Base-by-base conservation (phyloP, 2,113 vertebrate species). In the Gulo gulo region DNA sequence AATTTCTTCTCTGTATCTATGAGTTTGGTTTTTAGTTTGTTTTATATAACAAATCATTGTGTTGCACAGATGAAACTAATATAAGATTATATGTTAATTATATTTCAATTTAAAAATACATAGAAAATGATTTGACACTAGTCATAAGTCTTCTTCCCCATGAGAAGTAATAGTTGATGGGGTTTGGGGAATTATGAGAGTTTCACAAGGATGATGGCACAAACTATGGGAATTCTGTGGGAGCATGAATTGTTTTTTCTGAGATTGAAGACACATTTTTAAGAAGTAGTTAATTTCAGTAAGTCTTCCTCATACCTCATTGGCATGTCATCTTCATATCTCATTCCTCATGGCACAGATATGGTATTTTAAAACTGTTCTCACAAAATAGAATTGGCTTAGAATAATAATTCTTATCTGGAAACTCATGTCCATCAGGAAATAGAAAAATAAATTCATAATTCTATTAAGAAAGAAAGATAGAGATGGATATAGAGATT, bases 401-500 rank as follows among this genome's bases (percentile, higher is more conserved):
- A 45, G 57, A 45, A n/a, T 15, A 59, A 76, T 26, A 4, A 39
- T n/a, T 29, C 6, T 12, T 5, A 4, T 88, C 12, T 74, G 20
- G 34, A 87, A 36, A 80, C 11, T 57, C n/a, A 12, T 42, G 6
- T 67, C 26, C 34, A 1, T 45, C 11, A 91, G 11, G 26, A 85
- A 31, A n/a, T 7, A 5, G 24, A 63, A 14, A 92, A 61, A 71
- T 80, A 5, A 73, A 59, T 63, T 26, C 0, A 61, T 36, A 0
- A 9, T 71, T 80, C 11, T 31, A 6, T 52, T 85, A 55, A 82
- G 20, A 87, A 36, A 67, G 34, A 74, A 6, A 42, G 2, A 47
- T 1, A 71, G 36, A 36, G 31, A 45, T 9, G 2, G 11, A 29
- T 2, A 15, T 1, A 0, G 18, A 20, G 2, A n/a, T 9, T 6